Conservation (phyloP, 1,140 invertebrate genomes). For the Thaumetopoea pityocampa region DNA sequence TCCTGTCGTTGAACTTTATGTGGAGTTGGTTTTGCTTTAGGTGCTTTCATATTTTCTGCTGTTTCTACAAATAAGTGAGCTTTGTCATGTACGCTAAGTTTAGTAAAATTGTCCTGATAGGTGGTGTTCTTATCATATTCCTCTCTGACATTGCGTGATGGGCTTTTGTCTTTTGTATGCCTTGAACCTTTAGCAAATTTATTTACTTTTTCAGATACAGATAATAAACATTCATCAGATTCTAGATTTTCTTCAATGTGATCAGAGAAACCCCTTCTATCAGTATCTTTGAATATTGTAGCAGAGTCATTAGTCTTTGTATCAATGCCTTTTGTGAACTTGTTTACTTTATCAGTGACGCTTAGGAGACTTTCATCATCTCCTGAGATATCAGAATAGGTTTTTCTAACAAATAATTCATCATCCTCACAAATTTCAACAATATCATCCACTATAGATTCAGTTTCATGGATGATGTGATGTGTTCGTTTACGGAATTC, state of each 20-base stretch:
- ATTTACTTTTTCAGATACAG: constrained; percentile 79
- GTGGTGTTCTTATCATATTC: constrained; percentile 70
- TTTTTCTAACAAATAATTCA: constrained; percentile 51
- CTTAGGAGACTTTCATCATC: constrained; percentile 63
- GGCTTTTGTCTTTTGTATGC: constrained; percentile 44
- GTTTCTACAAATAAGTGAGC: constrained; percentile 80
- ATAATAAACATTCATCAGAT: constrained; percentile 76
- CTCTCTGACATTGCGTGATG: constrained; percentile 51
- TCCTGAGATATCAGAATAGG: constrained; percentile 40
- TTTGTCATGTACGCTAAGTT: constrained; percentile 81
- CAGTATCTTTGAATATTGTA: constrained; percentile 44
- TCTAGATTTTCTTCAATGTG: constrained; percentile 49
- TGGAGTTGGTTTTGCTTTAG: constrained; percentile 50
- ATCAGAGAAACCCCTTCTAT: constrained; percentile 49
- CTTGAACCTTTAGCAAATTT: constrained; percentile 74
- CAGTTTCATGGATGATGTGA: constrained; percentile 68
- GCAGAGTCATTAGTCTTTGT: constrained; percentile 49
- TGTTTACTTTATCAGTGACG: constrained; percentile 76
- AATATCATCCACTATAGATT: constrained; percentile 71
- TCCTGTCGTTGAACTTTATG: constrained; percentile 71
- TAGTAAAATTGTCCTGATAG: constrained; percentile 78
- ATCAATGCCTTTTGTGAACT: constrained; percentile 64
- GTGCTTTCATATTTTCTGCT: constrained; percentile 76
- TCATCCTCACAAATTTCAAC: constrained; percentile 76
- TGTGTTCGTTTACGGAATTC: constrained; percentile 56